Evolutionary conservation across 2,888 invertebrate genomes (phyloP).

Genomic region (Agriopis leucophaearia): DNA sequence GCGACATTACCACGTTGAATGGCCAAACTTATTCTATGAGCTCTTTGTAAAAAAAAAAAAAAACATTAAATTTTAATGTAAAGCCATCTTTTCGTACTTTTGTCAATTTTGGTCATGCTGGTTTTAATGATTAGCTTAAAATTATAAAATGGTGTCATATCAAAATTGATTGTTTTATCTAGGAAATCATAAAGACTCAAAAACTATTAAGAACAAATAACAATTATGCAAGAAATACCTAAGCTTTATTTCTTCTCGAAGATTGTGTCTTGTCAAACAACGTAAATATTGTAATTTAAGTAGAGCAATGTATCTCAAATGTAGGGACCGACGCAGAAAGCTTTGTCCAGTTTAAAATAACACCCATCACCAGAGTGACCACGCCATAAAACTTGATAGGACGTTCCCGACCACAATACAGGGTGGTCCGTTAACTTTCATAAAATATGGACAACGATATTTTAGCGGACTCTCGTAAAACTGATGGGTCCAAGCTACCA

Average conservation of each 20-base stretch:
- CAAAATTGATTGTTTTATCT: no score
- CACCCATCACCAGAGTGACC: conserved; percentile 30
- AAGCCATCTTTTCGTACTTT: no score
- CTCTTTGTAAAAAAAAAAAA: no score
- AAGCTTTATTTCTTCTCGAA: neutral
- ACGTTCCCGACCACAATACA: conserved; percentile 27
- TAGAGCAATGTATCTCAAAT: conserved; percentile 2
- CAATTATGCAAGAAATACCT: neutral
- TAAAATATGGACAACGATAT: conserved; percentile 34
- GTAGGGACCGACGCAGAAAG: neutral
- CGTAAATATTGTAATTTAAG: neutral
- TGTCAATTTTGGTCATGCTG: no score
- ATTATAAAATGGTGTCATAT: no score
- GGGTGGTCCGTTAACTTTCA: conserved; percentile 28
- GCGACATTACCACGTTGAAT: no score
- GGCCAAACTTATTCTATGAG: no score
- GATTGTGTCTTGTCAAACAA: neutral
- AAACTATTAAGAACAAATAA: no score
- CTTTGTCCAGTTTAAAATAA: conserved; percentile 20
- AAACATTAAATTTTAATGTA: no score
- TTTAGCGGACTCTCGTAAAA: conserved; percentile 28
- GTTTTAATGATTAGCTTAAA: no score
- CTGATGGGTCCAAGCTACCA: conserved; percentile 2
- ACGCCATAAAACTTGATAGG: conserved; percentile 31
- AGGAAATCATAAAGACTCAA: no score